phyloP scores from a whole-genome alignment of 2,888 invertebrate species.

The Labia minor region DNA sequence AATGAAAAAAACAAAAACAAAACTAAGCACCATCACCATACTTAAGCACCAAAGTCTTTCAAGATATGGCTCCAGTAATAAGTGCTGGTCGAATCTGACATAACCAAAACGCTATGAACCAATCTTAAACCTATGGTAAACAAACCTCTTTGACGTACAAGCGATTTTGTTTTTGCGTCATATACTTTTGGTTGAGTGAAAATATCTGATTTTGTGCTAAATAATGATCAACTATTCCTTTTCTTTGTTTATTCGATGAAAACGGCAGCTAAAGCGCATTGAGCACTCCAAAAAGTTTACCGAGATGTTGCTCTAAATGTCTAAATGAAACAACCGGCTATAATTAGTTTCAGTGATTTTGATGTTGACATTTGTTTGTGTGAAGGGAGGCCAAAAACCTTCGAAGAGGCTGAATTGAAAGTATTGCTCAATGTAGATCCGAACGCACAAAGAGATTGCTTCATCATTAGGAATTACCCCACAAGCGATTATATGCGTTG shows the following conservation, averaged over 20 bases:
- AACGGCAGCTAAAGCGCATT: slow-evolving; percentile 19
- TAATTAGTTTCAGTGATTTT: slow-evolving; percentile 26
- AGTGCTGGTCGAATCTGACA: no score
- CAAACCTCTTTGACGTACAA: no score
- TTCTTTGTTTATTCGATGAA: slow-evolving; percentile 20
- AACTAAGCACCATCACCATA: no score
- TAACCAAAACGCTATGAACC: no score
- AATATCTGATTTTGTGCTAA: no score
- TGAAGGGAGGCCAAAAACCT: slow-evolving; percentile 25
- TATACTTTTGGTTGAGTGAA: no score
- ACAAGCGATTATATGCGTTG: background rate
- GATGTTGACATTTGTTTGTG: slow-evolving; percentile 22
- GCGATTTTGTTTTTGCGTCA: no score
- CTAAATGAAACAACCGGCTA: slow-evolving; percentile 17
- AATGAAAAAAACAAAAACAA: no score
- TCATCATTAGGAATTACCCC: slow-evolving; percentile 20
- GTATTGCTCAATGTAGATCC: slow-evolving; percentile 1
- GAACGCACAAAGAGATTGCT: slow-evolving; percentile 17
- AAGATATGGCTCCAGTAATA: no score
- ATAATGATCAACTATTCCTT: slow-evolving; percentile 17
- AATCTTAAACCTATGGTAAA: no score
- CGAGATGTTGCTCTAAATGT: slow-evolving; percentile 24
- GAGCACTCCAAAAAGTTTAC: slow-evolving; percentile 23
- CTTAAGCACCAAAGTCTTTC: no score
- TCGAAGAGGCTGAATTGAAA: slow-evolving; percentile 25